Conservation (phyloP, 2,113 vertebrate genomes). For the Isichthys henryi region DNA sequence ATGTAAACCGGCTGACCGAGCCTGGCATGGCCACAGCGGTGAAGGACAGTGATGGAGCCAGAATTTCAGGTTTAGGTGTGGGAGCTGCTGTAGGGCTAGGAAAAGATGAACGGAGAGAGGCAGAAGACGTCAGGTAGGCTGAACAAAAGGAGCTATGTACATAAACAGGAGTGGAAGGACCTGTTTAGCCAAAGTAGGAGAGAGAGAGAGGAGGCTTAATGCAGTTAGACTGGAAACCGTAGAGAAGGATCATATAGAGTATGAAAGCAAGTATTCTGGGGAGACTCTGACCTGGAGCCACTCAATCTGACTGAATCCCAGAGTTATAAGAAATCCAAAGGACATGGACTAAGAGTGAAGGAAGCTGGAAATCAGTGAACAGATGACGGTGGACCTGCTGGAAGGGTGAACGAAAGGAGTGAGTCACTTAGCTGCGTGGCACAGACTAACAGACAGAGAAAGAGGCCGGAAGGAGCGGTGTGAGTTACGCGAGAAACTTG, state of each 20-base stretch:
- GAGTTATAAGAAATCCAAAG: not conserved
- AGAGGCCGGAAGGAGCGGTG: conserved; percentile 19
- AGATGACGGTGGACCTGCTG: conserved; percentile 43
- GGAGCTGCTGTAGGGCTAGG: not conserved
- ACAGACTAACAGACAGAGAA: conserved; percentile 18
- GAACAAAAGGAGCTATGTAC: conserved; percentile 27
- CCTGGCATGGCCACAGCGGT: no score
- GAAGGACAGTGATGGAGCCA: conserved; percentile 19
- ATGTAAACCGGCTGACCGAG: not conserved
- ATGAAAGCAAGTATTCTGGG: no score
- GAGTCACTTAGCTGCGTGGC: conserved; percentile 34
- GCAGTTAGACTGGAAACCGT: not conserved
- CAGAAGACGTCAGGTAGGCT: conserved; percentile 19
- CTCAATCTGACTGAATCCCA: not conserved
- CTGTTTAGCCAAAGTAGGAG: conserved; percentile 22
- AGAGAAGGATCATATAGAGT: conserved; percentile 6
- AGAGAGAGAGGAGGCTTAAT: not conserved
- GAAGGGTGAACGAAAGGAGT: conserved; percentile 40
- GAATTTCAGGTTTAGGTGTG: conserved; percentile 41
- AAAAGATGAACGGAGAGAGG: not conserved
- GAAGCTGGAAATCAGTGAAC: conserved; percentile 18
- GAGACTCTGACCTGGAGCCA: not conserved
- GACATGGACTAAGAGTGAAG: not conserved
- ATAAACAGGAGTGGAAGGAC: conserved; percentile 25
- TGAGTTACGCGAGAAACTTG: not conserved